Base-by-base conservation (phyloP, 2,113 vertebrate genomes). In the Falco punctatus region DNA sequence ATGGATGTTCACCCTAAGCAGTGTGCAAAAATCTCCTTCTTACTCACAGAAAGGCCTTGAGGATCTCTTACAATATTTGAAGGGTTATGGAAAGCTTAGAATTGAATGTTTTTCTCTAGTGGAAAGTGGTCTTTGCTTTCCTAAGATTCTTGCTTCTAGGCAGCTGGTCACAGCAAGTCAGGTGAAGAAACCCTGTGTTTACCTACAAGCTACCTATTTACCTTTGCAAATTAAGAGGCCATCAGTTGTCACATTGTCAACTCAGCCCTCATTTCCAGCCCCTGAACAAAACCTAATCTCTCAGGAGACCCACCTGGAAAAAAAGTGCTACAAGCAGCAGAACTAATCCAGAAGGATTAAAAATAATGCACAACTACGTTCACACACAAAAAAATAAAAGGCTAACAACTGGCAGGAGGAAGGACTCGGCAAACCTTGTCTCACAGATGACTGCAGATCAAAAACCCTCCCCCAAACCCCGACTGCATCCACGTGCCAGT, bases 61-160 rank as follows among this genome's bases (percentile, higher is more conserved):
- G 64, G 24, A 94, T 35, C 77, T 94, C 79, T 93, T n/a, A 88
- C 22, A 59, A 88, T 57, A 81, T 86, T 52, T 78, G 71, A 55
- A 88, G 58, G 33, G 61, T 75, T 81, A 84, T 28, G 77, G 52
- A 49, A 46, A 77, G 54, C 71, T 92, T 77, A 24, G 7, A 75
- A 77, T 11, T n/a, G 13, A 58, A 80, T 1, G 2, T 61, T 46
- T 57, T 72, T 55, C 75, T 72, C 23, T 75, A 40, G 44, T 58
- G 67, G 54, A 38, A 94, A 85, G 55, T 16, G 9, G 22, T 71
- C 49, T 70, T 40, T n/a, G 58, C 35, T 77, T 91, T 73, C 35
- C n/a, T 44, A 52, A 54, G 42, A 64, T 46, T 38, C 38, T 61
- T 12, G 2, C 32, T 89, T 57, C 84, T 64, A 48, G 27, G 58